phyloP scores from a whole-genome alignment of 2,888 invertebrate species.

The Eupithecia tripunctaria region DNA sequence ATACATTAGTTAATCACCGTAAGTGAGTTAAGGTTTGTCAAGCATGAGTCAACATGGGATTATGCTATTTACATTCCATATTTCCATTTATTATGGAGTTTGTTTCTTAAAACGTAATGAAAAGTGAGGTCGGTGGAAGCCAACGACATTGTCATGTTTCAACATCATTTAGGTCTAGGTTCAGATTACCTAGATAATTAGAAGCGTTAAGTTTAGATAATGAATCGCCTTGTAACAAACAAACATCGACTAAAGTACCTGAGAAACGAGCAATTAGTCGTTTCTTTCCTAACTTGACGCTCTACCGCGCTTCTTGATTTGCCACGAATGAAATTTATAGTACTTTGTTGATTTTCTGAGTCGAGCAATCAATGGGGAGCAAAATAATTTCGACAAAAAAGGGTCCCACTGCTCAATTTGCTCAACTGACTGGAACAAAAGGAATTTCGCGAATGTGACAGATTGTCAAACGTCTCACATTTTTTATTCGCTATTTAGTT shows the following conservation, averaged over 20 bases:
- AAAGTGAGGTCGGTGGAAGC: neutral
- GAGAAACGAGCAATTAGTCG: too few relatives aligned
- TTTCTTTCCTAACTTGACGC: neutral
- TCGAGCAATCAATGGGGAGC: too few relatives aligned
- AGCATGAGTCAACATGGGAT: too few relatives aligned
- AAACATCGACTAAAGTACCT: neutral
- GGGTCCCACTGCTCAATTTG: too few relatives aligned
- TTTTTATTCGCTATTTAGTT: neutral
- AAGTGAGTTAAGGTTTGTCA: too few relatives aligned
- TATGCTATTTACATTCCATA: neutral
- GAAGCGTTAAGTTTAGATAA: constrained; percentile 8
- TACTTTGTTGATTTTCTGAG: too few relatives aligned
- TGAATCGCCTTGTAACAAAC: neutral
- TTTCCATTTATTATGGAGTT: neutral
- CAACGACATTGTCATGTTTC: neutral
- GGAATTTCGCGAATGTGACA: too few relatives aligned
- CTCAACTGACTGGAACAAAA: too few relatives aligned
- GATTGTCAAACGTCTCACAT: neutral
- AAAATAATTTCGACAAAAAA: too few relatives aligned
- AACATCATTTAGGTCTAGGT: constrained; percentile 9
- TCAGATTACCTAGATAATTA: constrained; percentile 10
- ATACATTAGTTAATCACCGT: too few relatives aligned
- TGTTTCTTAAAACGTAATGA: neutral
- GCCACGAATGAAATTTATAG: too few relatives aligned
- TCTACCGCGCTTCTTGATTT: neutral